phyloP scores from a whole-genome alignment of 2,888 invertebrate species.

The Archaeoteleia sp. region DNA sequence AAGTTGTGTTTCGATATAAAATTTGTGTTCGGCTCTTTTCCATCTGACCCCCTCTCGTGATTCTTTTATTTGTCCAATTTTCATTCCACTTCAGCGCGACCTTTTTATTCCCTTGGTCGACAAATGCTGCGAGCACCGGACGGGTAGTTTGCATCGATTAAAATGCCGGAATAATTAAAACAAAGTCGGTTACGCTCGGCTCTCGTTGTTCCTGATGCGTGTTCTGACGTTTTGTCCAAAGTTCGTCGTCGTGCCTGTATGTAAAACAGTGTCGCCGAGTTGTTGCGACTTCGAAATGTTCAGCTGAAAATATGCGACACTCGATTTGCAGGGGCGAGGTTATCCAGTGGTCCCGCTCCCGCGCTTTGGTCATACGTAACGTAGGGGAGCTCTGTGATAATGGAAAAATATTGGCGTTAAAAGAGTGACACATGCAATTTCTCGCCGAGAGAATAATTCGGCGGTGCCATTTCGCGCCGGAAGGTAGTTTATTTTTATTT shows the following conservation, averaged over 20 bases:
- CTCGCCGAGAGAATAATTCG: constrained; percentile 37
- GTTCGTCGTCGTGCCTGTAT: constrained; percentile 30
- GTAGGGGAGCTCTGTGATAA: constrained; percentile 27
- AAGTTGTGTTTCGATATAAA: too few species aligned
- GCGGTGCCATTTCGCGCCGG: constrained; percentile 41
- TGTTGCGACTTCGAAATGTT: constrained; percentile 34
- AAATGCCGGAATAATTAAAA: constrained; percentile 48
- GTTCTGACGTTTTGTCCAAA: constrained; percentile 30
- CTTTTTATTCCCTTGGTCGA: constrained; percentile 4
- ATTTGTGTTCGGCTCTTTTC: too few species aligned
- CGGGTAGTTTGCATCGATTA: constrained; percentile 44
- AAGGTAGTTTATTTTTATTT: constrained; percentile 53
- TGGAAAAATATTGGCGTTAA: constrained; percentile 52
- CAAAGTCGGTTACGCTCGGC: constrained; percentile 13
- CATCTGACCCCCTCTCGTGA: too few species aligned
- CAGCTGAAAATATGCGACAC: constrained; percentile 33
- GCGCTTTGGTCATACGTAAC: too few species aligned
- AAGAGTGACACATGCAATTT: constrained; percentile 39
- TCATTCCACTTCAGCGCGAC: constrained; percentile 3
- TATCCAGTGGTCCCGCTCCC: constrained; percentile 1
- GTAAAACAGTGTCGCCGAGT: constrained; percentile 38
- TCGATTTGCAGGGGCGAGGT: constrained; percentile 33
- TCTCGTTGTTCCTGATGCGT: constrained; percentile 6
- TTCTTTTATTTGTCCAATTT: too few species aligned
- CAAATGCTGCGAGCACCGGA: constrained; percentile 29